phyloP scores from a whole-genome alignment of 35 echinoderm and acorn worm genomes.

The Anneissia japonica region DNA sequence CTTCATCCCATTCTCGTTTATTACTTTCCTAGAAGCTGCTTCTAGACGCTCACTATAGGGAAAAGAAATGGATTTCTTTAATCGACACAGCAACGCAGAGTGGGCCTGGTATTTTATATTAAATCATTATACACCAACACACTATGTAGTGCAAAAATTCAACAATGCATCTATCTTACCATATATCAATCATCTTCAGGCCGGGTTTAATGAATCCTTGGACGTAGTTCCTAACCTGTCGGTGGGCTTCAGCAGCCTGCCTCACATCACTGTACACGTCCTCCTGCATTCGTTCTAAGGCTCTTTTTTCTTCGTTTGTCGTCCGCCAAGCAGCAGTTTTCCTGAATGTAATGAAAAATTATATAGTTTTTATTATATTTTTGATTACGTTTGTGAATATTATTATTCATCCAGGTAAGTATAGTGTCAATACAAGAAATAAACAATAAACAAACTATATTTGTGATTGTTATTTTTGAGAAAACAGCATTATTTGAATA shows the following conservation, averaged over 20 bases:
- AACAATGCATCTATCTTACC: constrained; percentile 31
- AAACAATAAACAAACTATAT: too few relatives aligned
- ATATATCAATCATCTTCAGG: constrained; percentile 92
- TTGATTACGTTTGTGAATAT: too few relatives aligned
- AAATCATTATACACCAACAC: too few relatives aligned
- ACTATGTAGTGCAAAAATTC: neutral
- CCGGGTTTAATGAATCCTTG: constrained; percentile 91
- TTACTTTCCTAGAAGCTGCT: constrained; percentile 79
- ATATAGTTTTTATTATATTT: too few relatives aligned
- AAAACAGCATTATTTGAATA: too few relatives aligned
- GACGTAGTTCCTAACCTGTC: constrained; percentile 89
- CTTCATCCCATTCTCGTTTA: constrained; percentile 86
- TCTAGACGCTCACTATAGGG: constrained; percentile 78
- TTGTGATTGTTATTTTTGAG: too few relatives aligned
- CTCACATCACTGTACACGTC: constrained; percentile 89
- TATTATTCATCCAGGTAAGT: too few relatives aligned
- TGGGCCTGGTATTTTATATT: too few relatives aligned
- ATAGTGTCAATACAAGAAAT: too few relatives aligned
- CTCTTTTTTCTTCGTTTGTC: constrained; percentile 74
- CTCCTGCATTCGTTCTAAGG: constrained; percentile 53
- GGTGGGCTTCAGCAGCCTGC: constrained; percentile 89
- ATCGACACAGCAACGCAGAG: too few relatives aligned
- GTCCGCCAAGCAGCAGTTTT: constrained; percentile 76
- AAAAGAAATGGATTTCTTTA: too few relatives aligned
- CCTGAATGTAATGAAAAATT: too few relatives aligned